Conservation (phyloP, 1,140 invertebrate species). For the Metopolophium dirhodum region DNA sequence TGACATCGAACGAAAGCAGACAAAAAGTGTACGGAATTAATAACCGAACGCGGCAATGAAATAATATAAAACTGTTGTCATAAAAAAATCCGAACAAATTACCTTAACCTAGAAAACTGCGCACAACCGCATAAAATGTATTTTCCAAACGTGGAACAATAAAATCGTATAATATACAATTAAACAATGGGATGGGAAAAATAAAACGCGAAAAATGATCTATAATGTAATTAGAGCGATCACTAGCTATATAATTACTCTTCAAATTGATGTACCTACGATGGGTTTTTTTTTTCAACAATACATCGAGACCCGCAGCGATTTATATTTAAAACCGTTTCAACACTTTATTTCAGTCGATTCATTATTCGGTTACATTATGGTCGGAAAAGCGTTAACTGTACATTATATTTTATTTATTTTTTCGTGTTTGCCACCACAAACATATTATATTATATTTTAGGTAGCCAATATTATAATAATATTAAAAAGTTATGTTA, state of each 20-base stretch:
- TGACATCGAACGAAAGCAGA: neutral
- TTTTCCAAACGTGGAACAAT: neutral
- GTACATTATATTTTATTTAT: neutral
- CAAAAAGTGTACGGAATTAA: neutral
- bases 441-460: neutral
- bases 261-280: neutral
- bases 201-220: neutral
- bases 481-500: neutral
- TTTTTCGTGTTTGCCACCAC: neutral
- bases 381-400: neutral
- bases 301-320: neutral
- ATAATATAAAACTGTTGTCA: neutral
- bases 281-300: neutral
- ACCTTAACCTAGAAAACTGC: conserved; percentile 24
- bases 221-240: conserved; percentile 34
- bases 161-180: conserved; percentile 11
- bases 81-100: neutral
- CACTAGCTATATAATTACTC: conserved; percentile 5
- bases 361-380: conserved; percentile 4
- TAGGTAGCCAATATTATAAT: neutral
- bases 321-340: neutral
- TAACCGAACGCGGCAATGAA: neutral
- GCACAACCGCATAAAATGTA: neutral
- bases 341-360: neutral
- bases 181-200: conserved; percentile 16